Conservation (phyloP, 1,140 invertebrate genomes). For the Chironomus tepperi region DNA sequence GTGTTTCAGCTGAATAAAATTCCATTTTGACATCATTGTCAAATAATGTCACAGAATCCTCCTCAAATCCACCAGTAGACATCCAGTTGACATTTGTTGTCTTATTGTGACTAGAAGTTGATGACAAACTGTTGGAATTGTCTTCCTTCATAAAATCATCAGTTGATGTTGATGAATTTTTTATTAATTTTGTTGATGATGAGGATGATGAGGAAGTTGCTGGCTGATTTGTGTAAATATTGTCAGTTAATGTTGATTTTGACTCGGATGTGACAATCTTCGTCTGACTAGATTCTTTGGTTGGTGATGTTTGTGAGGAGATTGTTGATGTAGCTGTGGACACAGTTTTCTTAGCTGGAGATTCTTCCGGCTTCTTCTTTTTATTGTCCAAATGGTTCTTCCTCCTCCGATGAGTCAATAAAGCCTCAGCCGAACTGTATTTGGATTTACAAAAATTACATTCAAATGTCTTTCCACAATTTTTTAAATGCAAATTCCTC, state of each 20-base stretch:
- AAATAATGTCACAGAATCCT: not conserved
- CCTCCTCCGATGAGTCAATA: conserved; percentile 49
- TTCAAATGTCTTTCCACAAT: conserved; percentile 45
- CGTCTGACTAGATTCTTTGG: not conserved
- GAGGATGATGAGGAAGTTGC: not conserved
- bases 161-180: conserved; percentile 17
- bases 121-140: not conserved
- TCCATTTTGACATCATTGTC: conserved; percentile 14
- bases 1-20: conserved; percentile 15
- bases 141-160: conserved; percentile 18
- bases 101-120: conserved; percentile 1
- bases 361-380: not conserved
- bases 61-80: not conserved
- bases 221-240: not conserved
- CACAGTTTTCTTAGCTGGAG: not conserved
- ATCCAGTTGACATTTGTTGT: conserved; percentile 16
- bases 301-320: not conserved
- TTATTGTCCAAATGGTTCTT: conserved; percentile 37
- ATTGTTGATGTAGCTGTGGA: not conserved
- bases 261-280: not conserved
- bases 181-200: not conserved
- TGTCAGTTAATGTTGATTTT: not conserved
- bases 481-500: conserved; percentile 41
- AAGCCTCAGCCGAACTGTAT: conserved; percentile 47
- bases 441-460: conserved; percentile 44